Evolutionary conservation across 2,113 vertebrate genomes (phyloP).

Genomic region (Gymnocephalus cernua): DNA sequence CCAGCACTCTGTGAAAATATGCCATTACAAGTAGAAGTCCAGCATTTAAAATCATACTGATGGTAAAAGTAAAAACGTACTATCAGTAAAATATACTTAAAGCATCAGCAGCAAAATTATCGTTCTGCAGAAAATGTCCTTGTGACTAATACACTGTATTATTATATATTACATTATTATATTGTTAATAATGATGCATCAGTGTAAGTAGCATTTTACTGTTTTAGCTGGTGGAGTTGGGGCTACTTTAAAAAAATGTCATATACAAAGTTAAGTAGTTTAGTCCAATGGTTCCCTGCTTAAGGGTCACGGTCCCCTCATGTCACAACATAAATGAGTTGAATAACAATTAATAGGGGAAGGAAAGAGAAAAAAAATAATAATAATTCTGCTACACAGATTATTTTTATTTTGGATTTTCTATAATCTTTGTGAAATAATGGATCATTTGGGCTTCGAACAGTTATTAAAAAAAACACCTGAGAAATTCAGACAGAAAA

Average conservation of each 20-base stretch:
- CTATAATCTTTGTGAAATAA: slow-evolving; percentile 7
- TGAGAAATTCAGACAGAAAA: background rate
- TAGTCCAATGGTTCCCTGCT: background rate
- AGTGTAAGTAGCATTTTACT: background rate
- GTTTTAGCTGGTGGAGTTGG: background rate
- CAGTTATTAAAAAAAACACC: background rate
- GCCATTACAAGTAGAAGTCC: background rate
- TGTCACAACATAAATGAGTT: background rate
- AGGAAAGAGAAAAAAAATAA: background rate
- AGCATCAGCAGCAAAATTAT: no score
- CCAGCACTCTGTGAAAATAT: background rate
- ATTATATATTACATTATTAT: background rate
- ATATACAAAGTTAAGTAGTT: background rate
- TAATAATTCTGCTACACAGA: background rate
- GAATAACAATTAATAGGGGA: background rate
- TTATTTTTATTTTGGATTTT: background rate
- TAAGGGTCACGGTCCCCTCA: background rate
- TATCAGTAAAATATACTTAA: background rate
- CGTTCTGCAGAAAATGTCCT: background rate
- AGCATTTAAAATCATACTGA: background rate
- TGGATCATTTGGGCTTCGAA: background rate
- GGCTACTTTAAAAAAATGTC: background rate
- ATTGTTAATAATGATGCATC: background rate
- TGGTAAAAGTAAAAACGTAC: background rate
- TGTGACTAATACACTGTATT: background rate